Evolutionary conservation across 2,797 vertebrate genomes (phyloP).

Genomic region (Distichodus sexfasciatus): DNA sequence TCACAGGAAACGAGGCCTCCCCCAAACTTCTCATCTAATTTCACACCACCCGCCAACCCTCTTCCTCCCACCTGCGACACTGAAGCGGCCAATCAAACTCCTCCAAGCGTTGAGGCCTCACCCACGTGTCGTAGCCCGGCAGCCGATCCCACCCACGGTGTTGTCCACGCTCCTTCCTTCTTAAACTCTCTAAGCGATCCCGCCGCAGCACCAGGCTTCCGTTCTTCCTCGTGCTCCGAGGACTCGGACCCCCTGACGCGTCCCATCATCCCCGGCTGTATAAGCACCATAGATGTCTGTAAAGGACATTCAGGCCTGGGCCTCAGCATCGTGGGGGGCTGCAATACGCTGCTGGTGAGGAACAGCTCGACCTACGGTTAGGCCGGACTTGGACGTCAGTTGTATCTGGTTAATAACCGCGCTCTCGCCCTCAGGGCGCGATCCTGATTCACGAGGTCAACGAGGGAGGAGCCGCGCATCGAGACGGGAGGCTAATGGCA

Average conservation of each 20-base stretch:
- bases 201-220: conserved; percentile 22
- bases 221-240: conserved; percentile 70
- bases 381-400: neutral
- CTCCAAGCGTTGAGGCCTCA: conserved; percentile 24
- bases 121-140: conserved; percentile 41
- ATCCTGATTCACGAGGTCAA: conserved; percentile 96
- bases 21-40: conserved; percentile 44
- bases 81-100: conserved; percentile 27
- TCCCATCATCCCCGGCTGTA: conserved; percentile 84
- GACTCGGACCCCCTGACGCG: conserved; percentile 78
- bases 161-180: neutral
- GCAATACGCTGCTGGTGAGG: conserved; percentile 90
- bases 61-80: conserved; percentile 19
- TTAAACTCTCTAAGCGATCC: conserved; percentile 33
- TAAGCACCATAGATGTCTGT: conserved; percentile 87
- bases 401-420: no score
- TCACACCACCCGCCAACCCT: conserved; percentile 28
- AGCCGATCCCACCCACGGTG: conserved; percentile 8
- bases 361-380: neutral
- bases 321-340: conserved; percentile 92
- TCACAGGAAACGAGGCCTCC: conserved; percentile 73
- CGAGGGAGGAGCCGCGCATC: conserved; percentile 90
- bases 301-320: conserved; percentile 88
- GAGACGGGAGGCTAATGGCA: conserved; percentile 90
- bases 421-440: conserved; percentile 76